Conservation (phyloP, 2,113 vertebrate species). For the Platanista minor region DNA sequence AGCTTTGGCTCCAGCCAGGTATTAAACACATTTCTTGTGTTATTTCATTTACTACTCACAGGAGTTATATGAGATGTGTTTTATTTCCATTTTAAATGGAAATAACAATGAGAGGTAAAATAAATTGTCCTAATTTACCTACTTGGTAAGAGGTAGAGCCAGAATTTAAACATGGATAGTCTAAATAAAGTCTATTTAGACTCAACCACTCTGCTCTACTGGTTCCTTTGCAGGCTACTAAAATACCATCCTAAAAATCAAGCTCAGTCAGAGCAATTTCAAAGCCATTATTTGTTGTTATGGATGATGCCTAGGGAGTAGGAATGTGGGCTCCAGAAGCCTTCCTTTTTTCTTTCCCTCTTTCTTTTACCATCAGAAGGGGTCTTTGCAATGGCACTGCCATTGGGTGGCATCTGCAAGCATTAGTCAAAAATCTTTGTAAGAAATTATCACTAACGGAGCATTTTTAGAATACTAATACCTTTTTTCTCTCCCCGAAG, state of each 20-base stretch:
- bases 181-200: background rate
- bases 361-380: background rate
- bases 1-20: background rate
- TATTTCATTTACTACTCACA: background rate
- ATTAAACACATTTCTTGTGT: background rate
- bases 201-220: background rate
- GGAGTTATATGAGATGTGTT: background rate
- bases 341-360: background rate
- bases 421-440: background rate
- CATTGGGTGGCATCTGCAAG: background rate
- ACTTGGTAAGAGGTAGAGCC: background rate
- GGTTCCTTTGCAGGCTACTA: background rate
- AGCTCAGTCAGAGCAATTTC: background rate
- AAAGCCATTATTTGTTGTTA: background rate
- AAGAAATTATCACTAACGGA: background rate
- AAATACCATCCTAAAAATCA: background rate
- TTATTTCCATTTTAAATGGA: slow-evolving; percentile 26
- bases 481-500: background rate
- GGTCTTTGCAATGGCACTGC: background rate
- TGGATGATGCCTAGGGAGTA: background rate
- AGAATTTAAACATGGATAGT: background rate
- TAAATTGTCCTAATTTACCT: background rate
- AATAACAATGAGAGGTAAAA: background rate
- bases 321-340: background rate
- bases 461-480: background rate